Base-by-base conservation (phyloP, 2,888 invertebrate genomes). In the Nasonia oneida region DNA sequence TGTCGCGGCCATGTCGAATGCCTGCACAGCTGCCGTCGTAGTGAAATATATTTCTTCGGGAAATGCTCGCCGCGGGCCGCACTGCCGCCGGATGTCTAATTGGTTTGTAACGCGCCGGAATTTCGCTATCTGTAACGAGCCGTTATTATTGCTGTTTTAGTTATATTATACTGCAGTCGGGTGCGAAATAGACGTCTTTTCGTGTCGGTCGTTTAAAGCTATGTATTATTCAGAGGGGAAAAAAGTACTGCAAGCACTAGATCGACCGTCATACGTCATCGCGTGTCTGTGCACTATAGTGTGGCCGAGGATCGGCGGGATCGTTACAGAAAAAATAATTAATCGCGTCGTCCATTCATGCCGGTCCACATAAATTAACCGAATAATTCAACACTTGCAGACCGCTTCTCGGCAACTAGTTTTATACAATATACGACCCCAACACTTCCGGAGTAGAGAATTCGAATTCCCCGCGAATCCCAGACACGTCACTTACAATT, bases 41-140 rank as follows among this genome's bases (percentile, higher is more conserved):
- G 53, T 23, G 57, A 81, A 81, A 75, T 85, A 81, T 70, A 71
- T 81, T 77, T 81, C 57, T n/a, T 14, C 6, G 74, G 64, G 33
- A 37, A 33, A 15, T 73, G 33, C 37, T 4, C 37, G 37, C 0
- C 5, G 61, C 33, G 71, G 70, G 33, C 33, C 1, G 14, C 73
- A 29, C 73, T 33, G 12, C 10, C 33, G n/a, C 33, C 29, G 47
- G n/a, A 8, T 47, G 23, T 23, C 70, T 70, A 50, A 71, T 53
- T 50, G 53, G 18, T 39, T 33, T 57, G 37, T 4, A 18, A n/a
- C 3, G 10, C n/a, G 57, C 1, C 42, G 47, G n/a, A 73, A 42
- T 73, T 73, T 42, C 23, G 73, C 64, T 15, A 6, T 23, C 23
- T 37, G 37, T 73, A 73, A 73, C 23, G n/a, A 74, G 47, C 12